Base-by-base conservation (phyloP, 1,140 invertebrate species). In the Sipha flava region DNA sequence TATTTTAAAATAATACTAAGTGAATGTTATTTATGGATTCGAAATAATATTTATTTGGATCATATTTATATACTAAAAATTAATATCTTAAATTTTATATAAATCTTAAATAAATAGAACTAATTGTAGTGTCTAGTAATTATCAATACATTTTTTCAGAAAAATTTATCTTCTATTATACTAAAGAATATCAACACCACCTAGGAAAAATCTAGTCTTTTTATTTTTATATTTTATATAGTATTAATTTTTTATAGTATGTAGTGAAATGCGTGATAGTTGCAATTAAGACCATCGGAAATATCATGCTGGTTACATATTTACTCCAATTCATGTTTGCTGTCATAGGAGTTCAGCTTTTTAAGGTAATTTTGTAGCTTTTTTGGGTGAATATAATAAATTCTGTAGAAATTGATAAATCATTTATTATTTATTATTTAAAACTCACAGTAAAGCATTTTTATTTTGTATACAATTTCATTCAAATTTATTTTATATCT, bases 241-340 rank as follows among this genome's bases (percentile, higher is more conserved):
- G 45, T 81, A 83, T 83, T 82, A 82, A 81, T 83, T 80, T 83
- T 83, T 84, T 87, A 52, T 91, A 97, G 95, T 96, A 98, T 90
- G 96, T 98, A 90, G 96, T 98, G 87, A 95, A 98, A 88, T 98
- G 96, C 90, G 96, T 98, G 88, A 97, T 98, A 90, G 96, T 98
- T 88, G 96, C 96, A 84, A 94, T 98, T 86, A 98, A 98, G 91
- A 98, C 96, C 87, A 98, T 98, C 88, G 95, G 96, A 87, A 98
- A 98, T 91, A 98, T 98, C 90, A 95, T 98, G 90, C 91, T 98
- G 90, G 96, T 99, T 86, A 98, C 97, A 87, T 96, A 95, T 88
- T 93, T 99, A 84, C 93, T 99, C 84, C 94, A 98, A 89, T 99
- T 99, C 92, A 99, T 99, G 96, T 99, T 99, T 89, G 97, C 98